Conservation (phyloP, 2,113 vertebrate genomes). For the Pelecanoides urinatrix region DNA sequence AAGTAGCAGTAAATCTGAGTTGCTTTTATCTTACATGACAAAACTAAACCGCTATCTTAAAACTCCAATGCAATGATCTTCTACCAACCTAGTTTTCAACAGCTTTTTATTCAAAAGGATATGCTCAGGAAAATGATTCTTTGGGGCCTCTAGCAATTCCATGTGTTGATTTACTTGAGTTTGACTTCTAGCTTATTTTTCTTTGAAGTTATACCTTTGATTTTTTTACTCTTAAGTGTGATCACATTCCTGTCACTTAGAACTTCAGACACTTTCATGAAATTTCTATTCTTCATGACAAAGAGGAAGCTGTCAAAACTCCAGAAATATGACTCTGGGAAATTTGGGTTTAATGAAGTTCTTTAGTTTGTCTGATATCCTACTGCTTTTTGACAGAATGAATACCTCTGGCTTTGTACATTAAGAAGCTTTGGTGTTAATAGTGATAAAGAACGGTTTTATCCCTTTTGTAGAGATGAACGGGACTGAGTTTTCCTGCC, state of each 20-base stretch:
- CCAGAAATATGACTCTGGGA: neutral
- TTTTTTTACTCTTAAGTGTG: neutral
- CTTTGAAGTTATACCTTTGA: constrained; percentile 46
- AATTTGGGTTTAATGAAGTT: neutral
- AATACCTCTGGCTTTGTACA: neutral
- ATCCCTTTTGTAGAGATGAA: constrained; percentile 10
- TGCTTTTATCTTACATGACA: neutral
- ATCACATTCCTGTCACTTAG: constrained; percentile 31
- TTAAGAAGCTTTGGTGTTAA: neutral
- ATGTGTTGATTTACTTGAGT: constrained; percentile 10
- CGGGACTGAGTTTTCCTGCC: neutral
- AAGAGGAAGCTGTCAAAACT: constrained; percentile 11
- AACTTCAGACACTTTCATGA: constrained; percentile 11
- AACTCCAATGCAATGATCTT: neutral
- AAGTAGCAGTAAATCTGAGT: neutral
- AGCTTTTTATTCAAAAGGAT: constrained; percentile 4
- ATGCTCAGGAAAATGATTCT: neutral
- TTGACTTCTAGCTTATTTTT: constrained; percentile 25
- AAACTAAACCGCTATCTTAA: neutral
- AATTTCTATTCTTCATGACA: neutral
- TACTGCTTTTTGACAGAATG: neutral
- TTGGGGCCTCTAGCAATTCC: neutral
- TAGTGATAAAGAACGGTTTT: neutral
- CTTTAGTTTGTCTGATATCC: neutral
- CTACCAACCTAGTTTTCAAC: constrained; percentile 13